Percentiles rank a stretch among this genome's conserved stretches.
phyloP scores from a whole-genome alignment of 2,888 invertebrate genomes.

The Cantharis rustica region DNA sequence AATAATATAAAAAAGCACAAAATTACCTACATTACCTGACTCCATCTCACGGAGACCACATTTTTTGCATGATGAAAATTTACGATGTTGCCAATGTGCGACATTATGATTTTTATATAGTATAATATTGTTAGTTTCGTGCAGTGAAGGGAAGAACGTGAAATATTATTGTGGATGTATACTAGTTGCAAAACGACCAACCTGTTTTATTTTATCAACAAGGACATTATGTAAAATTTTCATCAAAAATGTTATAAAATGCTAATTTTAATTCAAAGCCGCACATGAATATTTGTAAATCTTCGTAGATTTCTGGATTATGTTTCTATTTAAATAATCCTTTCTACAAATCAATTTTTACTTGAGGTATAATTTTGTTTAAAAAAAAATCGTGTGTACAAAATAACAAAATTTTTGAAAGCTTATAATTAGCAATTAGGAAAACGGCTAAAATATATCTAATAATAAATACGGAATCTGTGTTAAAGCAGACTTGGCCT shows the following conservation, averaged over 20 bases:
- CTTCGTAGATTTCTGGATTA: neutral
- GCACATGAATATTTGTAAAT: neutral
- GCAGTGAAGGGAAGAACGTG: neutral
- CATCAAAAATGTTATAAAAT: neutral
- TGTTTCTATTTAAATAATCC: neutral
- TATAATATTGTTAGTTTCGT: neutral
- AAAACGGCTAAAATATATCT: slow-evolving; percentile 1
- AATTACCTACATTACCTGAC: too few relatives aligned
- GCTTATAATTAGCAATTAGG: neutral
- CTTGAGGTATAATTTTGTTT: too few relatives aligned
- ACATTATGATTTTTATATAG: neutral
- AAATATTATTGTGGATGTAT: neutral
- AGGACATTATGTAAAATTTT: neutral
- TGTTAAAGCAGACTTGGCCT: slow-evolving; percentile 21
- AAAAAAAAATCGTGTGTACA: neutral
- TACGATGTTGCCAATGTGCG: too few relatives aligned
- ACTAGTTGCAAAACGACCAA: neutral
- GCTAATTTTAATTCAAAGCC: neutral
- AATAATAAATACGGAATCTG: slow-evolving; percentile 16
- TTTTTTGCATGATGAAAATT: too few relatives aligned
- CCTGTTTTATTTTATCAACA: neutral
- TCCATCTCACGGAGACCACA: too few relatives aligned
- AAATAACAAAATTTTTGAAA: neutral
- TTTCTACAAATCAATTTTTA: neutral
- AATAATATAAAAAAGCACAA: too few relatives aligned